Percentiles rank a stretch among this genome's conserved stretches.
phyloP scores from a whole-genome alignment of 2,888 invertebrate species.

The Oconnorella tubifera region DNA sequence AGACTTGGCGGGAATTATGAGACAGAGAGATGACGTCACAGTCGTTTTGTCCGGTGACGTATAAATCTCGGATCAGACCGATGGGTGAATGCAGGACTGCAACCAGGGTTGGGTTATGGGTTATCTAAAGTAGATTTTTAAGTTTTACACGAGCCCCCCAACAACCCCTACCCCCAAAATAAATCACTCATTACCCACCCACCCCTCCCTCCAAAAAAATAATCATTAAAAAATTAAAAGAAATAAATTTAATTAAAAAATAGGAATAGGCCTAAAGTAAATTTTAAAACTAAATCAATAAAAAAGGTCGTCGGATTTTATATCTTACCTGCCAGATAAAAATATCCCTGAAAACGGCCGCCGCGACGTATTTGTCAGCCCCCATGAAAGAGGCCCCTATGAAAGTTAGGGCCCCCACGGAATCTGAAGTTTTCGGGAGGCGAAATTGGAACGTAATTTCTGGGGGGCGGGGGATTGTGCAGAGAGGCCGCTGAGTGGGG shows the following conservation, averaged over 20 bases:
- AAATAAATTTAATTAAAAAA: too few relatives aligned
- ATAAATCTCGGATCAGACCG: constrained; percentile 45
- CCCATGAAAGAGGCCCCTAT: constrained; percentile 48
- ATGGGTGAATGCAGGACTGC: constrained; percentile 49
- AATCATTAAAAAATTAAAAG: too few relatives aligned
- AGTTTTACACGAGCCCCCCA: too few relatives aligned
- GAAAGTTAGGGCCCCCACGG: constrained; percentile 38
- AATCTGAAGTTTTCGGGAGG: constrained; percentile 45
- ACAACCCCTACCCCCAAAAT: background rate
- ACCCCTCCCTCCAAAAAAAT: too few relatives aligned
- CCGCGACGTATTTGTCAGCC: constrained; percentile 48
- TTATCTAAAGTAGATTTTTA: background rate
- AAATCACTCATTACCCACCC: background rate
- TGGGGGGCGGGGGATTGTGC: constrained; percentile 42
- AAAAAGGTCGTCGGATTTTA: too few relatives aligned
- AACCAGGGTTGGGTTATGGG: constrained; percentile 20
- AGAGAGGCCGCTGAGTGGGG: constrained; percentile 41
- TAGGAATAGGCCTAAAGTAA: constrained; percentile 13
- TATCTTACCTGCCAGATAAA: constrained; percentile 47
- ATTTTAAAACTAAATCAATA: too few relatives aligned
- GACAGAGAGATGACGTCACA: constrained; percentile 46
- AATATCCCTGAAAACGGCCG: constrained; percentile 50
- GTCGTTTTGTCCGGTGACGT: constrained; percentile 38
- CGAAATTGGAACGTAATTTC: constrained; percentile 50
- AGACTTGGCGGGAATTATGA: constrained; percentile 39